phyloP scores from a whole-genome alignment of 2,113 vertebrate species.

The Neoarius graeffei region DNA sequence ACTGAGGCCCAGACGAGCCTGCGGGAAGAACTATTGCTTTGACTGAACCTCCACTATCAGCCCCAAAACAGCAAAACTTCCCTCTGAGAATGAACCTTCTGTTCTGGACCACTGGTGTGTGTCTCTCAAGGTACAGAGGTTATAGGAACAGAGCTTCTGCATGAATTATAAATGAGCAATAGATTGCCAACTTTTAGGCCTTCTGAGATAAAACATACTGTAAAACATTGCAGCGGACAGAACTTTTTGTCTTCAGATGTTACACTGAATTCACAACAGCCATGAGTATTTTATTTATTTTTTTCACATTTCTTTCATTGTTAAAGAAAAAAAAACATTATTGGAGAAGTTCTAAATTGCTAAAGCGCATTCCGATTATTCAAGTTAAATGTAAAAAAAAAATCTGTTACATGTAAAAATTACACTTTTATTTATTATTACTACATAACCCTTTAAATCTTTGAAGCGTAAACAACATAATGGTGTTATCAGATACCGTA shows the following conservation, averaged over 20 bases:
- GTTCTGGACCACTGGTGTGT: slow-evolving; percentile 49
- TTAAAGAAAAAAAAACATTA: background rate
- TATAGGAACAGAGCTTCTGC: slow-evolving; percentile 10
- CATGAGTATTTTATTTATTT: background rate
- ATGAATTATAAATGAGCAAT: slow-evolving; percentile 9
- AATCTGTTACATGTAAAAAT: background rate
- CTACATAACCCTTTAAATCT: background rate
- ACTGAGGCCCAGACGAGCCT: slow-evolving; percentile 55
- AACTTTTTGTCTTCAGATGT: background rate
- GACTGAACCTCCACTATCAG: slow-evolving; percentile 44
- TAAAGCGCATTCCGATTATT: background rate
- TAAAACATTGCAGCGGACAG: slow-evolving; percentile 6
- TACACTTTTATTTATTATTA: background rate
- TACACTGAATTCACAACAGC: background rate
- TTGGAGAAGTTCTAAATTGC: background rate
- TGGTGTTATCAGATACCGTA: background rate
- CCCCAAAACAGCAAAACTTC: slow-evolving; percentile 49
- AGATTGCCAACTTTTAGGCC: background rate
- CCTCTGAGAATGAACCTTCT: slow-evolving; percentile 59
- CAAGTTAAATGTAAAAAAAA: background rate
- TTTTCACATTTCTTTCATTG: background rate
- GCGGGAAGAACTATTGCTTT: slow-evolving; percentile 61
- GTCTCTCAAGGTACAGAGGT: slow-evolving; percentile 5
- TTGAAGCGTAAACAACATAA: background rate
- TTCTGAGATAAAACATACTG: background rate